phyloP scores from a whole-genome alignment of 2,113 vertebrate genomes.

The Clinocottus analis region DNA sequence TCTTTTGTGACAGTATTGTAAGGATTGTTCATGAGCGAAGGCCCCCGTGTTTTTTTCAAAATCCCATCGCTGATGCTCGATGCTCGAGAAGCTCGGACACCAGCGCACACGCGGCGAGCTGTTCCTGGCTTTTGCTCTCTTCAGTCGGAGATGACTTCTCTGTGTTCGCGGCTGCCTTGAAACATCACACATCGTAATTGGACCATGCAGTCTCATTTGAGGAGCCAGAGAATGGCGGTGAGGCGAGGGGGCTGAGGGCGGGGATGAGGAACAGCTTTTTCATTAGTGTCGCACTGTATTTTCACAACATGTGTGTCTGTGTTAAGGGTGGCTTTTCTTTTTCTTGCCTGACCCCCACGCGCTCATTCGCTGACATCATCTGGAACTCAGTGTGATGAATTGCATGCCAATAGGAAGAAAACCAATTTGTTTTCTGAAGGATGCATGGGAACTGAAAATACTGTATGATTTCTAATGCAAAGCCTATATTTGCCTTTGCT shows the following conservation, averaged over 20 bases:
- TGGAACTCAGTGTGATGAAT: slow-evolving; percentile 32
- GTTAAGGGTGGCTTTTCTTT: neutral
- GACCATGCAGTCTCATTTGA: slow-evolving; percentile 81
- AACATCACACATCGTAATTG: slow-evolving; percentile 87
- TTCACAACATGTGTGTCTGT: slow-evolving; percentile 18
- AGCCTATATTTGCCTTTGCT: slow-evolving; percentile 27
- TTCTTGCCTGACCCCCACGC: slow-evolving; percentile 10
- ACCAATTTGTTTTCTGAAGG: slow-evolving; percentile 27
- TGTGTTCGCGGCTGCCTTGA: slow-evolving; percentile 79
- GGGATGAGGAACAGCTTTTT: slow-evolving; percentile 3
- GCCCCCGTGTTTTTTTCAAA: neutral
- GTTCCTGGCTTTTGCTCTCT: slow-evolving; percentile 10
- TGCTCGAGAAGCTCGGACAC: neutral
- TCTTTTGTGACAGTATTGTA: neutral
- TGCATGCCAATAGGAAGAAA: slow-evolving; percentile 12
- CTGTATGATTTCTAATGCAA: slow-evolving; percentile 10
- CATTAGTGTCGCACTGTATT: slow-evolving; percentile 26
- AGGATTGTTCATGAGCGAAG: neutral
- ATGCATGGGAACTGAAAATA: slow-evolving; percentile 1
- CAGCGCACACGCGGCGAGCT: neutral
- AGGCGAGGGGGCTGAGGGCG: slow-evolving; percentile 29
- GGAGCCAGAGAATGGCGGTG: slow-evolving; percentile 80
- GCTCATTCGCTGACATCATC: slow-evolving; percentile 30
- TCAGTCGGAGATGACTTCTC: slow-evolving; percentile 58
- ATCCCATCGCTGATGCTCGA: neutral